phyloP scores from a whole-genome alignment of 2,113 vertebrate species.

The Eulacestoma nigropectus region DNA sequence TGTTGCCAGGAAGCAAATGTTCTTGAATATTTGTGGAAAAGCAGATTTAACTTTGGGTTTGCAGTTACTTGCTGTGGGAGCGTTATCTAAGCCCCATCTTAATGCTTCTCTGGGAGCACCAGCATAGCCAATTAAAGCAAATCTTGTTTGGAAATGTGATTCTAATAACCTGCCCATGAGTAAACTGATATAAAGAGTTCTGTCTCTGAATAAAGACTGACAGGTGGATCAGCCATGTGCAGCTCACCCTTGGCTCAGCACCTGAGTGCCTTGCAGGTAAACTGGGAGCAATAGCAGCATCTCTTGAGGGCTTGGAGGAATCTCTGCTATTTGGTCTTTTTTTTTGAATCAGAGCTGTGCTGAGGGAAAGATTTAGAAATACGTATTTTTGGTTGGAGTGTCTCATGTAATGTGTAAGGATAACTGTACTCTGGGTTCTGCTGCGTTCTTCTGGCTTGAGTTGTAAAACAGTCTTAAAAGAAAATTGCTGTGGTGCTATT shows the following conservation, averaged over 20 bases:
- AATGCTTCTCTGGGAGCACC: neutral
- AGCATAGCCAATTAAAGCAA: neutral
- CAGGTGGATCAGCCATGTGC: neutral
- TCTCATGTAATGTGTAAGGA: neutral
- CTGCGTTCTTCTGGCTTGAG: neutral
- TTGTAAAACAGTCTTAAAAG: neutral
- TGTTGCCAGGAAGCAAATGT: slow-evolving; percentile 26
- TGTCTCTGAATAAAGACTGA: neutral
- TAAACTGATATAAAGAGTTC: neutral
- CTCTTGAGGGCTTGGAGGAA: neutral
- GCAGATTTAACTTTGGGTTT: neutral
- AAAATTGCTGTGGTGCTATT: rapidly evolving
- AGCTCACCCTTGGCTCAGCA: neutral
- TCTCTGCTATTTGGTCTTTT: neutral
- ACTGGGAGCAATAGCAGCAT: neutral
- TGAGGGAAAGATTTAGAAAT: neutral
- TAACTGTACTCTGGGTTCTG: neutral
- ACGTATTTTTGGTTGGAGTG: neutral
- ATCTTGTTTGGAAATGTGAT: neutral
- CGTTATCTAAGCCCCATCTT: neutral
- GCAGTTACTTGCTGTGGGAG: neutral
- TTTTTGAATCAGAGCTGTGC: neutral
- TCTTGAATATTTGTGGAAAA: slow-evolving; percentile 13
- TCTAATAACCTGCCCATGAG: neutral
- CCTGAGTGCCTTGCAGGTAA: neutral